phyloP scores from a whole-genome alignment of 2,888 invertebrate genomes.

The Thelaira solivaga region DNA sequence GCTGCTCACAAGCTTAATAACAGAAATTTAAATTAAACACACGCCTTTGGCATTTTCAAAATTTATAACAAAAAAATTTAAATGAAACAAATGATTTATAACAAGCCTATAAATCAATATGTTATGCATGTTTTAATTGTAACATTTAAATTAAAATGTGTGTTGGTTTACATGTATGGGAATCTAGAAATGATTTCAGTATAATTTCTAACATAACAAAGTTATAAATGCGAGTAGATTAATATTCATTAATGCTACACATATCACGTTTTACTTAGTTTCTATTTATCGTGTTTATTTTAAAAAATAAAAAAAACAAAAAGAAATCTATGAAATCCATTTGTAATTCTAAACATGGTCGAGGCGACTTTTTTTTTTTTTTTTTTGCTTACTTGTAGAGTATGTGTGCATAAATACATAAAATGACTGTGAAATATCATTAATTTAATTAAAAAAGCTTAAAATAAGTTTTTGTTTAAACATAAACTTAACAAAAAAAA shows the following conservation, averaged over 20 bases:
- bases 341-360: slow-evolving; percentile 30
- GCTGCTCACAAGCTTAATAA: too few species aligned
- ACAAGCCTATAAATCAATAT: too few species aligned
- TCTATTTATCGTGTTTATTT: background rate
- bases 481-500: background rate
- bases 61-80: too few species aligned
- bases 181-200: too few species aligned
- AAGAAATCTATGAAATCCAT: slow-evolving; percentile 22
- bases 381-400: too few species aligned
- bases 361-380: slow-evolving; percentile 1
- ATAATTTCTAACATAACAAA: background rate
- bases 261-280: slow-evolving; percentile 18
- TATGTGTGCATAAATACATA: slow-evolving; percentile 28
- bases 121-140: background rate
- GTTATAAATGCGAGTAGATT: slow-evolving; percentile 1
- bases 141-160: too few species aligned
- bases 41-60: too few species aligned
- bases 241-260: slow-evolving; percentile 30
- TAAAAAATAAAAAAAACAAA: background rate
- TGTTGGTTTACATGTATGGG: too few species aligned
- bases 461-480: background rate
- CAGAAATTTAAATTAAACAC: too few species aligned
- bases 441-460: slow-evolving; percentile 47
- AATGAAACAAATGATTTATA: too few species aligned
- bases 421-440: slow-evolving; percentile 44